A percentile compares a stretch with the other conserved stretches of the same genome.
These are phyloP conservation scores for Nymphalis polychloros DNA, from an alignment of 2,888 invertebrate species.

Conservation along the genomic window DNA sequence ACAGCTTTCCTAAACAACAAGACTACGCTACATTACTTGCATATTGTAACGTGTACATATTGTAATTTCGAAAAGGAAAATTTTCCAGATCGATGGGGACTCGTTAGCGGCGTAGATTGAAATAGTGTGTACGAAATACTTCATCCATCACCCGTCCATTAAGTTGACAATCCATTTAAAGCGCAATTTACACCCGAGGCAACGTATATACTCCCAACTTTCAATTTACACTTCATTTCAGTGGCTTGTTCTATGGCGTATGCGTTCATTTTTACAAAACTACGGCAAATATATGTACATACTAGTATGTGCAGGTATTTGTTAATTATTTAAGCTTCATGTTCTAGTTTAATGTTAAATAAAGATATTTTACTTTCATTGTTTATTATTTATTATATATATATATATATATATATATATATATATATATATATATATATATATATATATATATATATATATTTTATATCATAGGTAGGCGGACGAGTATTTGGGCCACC, in stretches of 20 bases:
- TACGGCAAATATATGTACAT: not conserved
- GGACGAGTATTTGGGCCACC: too few species aligned
- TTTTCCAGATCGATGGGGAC: slow-evolving; percentile 42
- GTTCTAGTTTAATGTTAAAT: too few species aligned
- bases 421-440: too few species aligned
- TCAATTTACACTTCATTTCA: slow-evolving; percentile 33
- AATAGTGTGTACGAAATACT: slow-evolving; percentile 41
- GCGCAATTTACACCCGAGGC: slow-evolving; percentile 44
- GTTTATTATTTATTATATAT: not conserved
- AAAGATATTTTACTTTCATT: too few species aligned
- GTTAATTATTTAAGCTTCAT: too few species aligned
- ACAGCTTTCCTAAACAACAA: too few species aligned
- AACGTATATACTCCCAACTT: slow-evolving; percentile 35
- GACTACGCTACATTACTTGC: too few species aligned
- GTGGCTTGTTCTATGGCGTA: slow-evolving; percentile 12
- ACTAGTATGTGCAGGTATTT: not conserved
- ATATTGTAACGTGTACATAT: too few species aligned
- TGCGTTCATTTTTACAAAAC: not conserved
- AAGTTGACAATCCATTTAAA: slow-evolving; percentile 47
- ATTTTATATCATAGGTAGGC: too few species aligned
- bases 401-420: too few species aligned
- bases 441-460: too few species aligned
- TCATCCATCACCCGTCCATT: slow-evolving; percentile 51
- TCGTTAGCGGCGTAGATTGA: slow-evolving; percentile 47
- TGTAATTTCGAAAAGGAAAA: slow-evolving; percentile 18